These are phyloP conservation scores for Pedetes capensis DNA, from an alignment of 2,113 vertebrate genomes.

Conservation along the genomic window DNA sequence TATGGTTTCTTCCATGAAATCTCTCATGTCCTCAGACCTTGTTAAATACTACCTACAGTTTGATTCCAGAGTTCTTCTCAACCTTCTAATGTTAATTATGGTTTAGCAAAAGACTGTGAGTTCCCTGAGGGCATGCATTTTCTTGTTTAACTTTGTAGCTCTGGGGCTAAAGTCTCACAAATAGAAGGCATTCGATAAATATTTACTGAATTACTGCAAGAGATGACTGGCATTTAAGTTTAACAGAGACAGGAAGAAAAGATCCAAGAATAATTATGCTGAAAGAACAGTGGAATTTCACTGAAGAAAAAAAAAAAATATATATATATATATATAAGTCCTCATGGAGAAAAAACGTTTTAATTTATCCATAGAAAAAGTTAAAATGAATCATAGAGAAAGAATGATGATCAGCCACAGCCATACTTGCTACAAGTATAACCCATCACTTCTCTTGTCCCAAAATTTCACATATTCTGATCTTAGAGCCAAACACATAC, in stretches of 20 bases:
- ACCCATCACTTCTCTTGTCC: neutral
- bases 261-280: constrained; percentile 38
- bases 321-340: too few relatives aligned
- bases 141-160: constrained; percentile 30
- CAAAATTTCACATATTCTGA: neutral
- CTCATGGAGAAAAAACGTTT: neutral
- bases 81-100: neutral
- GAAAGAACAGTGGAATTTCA: constrained; percentile 29
- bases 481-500: neutral
- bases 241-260: neutral
- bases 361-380: neutral
- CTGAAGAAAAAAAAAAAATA: neutral
- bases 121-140: constrained; percentile 14
- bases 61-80: constrained; percentile 6
- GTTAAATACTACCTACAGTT: neutral
- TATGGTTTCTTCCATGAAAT: neutral
- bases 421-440: neutral
- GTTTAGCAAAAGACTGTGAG: constrained; percentile 8
- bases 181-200: neutral
- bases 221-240: constrained; percentile 42
- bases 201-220: constrained; percentile 38
- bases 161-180: neutral
- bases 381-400: constrained; percentile 20
- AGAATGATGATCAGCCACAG: neutral
- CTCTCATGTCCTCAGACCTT: neutral